Percentiles rank a stretch among this genome's conserved stretches.
Conservation (phyloP, 2,113 vertebrate genomes). For the Sphyrna mokarran region DNA sequence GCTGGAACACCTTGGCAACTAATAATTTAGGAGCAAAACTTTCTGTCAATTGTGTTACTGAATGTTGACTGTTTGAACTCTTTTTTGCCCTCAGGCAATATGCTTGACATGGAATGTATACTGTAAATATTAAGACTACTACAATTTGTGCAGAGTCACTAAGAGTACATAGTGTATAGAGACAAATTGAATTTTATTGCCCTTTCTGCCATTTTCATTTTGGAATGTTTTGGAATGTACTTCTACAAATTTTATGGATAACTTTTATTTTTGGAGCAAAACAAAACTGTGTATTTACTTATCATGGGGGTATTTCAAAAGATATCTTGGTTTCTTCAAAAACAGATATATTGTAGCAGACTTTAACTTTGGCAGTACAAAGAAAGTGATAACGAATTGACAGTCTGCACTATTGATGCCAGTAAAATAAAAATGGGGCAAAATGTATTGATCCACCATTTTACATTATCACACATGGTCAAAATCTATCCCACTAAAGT, state of each 20-base stretch:
- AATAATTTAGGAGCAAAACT: background rate
- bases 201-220: no score
- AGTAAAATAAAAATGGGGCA: background rate
- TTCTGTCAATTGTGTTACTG: background rate
- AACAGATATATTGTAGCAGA: background rate
- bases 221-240: no score
- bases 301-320: background rate
- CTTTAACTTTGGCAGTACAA: background rate
- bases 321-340: background rate
- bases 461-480: background rate
- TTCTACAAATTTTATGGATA: no score
- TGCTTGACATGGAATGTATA: no score
- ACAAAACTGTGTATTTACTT: background rate
- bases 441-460: background rate
- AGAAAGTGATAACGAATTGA: background rate
- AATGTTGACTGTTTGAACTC: background rate
- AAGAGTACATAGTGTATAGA: no score
- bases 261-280: no score
- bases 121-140: no score
- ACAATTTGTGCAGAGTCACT: no score
- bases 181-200: no score
- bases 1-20: background rate
- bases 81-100: no score
- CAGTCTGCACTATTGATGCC: background rate
- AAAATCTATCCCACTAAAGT: background rate